Conservation (phyloP, 2,113 vertebrate genomes). For the Calcarius ornatus region DNA sequence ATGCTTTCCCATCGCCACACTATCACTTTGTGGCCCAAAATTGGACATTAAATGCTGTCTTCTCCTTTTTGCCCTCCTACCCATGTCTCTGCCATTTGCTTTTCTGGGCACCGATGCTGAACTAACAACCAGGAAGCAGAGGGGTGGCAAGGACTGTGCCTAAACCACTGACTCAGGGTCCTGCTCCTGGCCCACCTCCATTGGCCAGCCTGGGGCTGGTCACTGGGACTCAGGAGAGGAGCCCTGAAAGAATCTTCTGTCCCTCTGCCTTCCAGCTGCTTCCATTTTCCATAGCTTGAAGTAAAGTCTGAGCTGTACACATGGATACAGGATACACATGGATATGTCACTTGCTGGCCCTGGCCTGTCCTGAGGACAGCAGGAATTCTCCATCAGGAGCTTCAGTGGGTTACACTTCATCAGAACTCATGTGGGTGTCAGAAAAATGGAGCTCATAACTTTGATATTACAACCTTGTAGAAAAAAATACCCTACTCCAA, state of each 20-base stretch:
- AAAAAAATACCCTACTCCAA: neutral
- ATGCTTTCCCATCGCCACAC: neutral
- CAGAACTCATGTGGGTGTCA: neutral
- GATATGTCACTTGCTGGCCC: neutral
- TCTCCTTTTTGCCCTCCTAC: neutral
- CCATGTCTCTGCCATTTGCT: neutral
- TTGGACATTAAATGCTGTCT: neutral
- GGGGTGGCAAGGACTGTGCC: rapidly evolving
- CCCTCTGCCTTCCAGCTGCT: neutral
- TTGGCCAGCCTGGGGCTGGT: neutral
- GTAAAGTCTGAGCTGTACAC: neutral
- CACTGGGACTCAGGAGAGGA: neutral
- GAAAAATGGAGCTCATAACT: neutral
- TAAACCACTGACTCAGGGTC: rapidly evolving
- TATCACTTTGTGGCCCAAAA: neutral
- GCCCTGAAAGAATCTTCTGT: neutral
- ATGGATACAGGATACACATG: neutral
- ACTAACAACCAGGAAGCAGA: neutral
- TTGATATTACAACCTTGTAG: neutral
- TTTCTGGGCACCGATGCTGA: neutral
- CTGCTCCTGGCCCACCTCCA: neutral
- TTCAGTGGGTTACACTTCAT: neutral
- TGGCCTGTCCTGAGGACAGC: neutral
- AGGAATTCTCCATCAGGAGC: neutral
- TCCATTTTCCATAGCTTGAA: neutral